Evolutionary conservation across 2,888 invertebrate species (phyloP).

Genomic region (Callinectes sapidus): DNA sequence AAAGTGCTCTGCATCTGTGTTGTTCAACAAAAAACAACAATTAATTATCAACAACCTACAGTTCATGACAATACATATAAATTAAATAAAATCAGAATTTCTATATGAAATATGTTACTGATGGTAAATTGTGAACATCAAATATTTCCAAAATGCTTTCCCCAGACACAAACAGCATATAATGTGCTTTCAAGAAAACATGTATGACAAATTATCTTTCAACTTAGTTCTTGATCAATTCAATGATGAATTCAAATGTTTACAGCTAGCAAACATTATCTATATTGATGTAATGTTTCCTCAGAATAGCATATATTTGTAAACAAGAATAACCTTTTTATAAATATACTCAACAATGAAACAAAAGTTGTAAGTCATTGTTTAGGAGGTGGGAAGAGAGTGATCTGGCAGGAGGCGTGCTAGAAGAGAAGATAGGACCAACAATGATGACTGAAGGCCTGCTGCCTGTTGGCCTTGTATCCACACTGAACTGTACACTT

Average conservation of each 20-base stretch:
- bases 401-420: constrained; percentile 77
- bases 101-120: background rate
- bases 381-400: constrained; percentile 53
- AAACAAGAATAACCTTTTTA: background rate
- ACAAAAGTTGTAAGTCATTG: background rate
- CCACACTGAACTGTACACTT: constrained; percentile 80
- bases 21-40: no score
- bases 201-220: background rate
- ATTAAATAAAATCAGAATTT: background rate
- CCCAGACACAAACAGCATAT: background rate
- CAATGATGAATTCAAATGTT: background rate
- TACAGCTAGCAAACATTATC: background rate
- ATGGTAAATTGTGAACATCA: background rate
- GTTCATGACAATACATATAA: background rate
- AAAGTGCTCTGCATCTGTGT: no score
- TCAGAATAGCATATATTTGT: no score
- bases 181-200: background rate
- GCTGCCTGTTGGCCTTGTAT: constrained; percentile 78
- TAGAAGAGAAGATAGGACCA: constrained; percentile 78
- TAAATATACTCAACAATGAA: background rate
- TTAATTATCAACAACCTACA: no score
- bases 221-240: background rate
- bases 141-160: background rate
- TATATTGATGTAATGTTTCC: background rate
- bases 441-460: constrained; percentile 78